Evolutionary conservation across 2,113 vertebrate species (phyloP), one percentile per base, ranked within the genome.

Genomic region (Caloenas nicobarica): DNA sequence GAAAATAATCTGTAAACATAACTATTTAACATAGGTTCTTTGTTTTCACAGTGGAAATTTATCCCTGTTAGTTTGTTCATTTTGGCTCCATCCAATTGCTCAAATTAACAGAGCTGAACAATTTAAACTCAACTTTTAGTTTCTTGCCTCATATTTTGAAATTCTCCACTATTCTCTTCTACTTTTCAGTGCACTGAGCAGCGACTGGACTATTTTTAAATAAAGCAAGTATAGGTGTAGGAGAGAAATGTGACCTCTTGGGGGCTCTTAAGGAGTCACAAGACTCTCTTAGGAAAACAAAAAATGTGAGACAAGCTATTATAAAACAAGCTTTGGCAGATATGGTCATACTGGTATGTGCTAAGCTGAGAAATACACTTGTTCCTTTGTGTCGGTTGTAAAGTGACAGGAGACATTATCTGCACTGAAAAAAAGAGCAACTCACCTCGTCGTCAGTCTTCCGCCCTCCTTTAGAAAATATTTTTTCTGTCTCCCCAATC

Each of bases 401-500:
- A 68, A n/a, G 76, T 56, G 64, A 73, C 34, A 53, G 76, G 82
- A 88, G 80, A 76, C 89, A 93, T 88, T 44, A 81, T 21, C 46
- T 68, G 65, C 54, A n/a, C 34, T 5, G 58, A 36, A 14, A 21
- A 19, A n/a, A 64, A 11, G n/a, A 69, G 17, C 16, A 28, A 26
- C 94, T 97, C 95, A 98, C 99, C 98, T 92, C 94, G 78, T 95
- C 98, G 34, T 98, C 98, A 8, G 73, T 23, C 24, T 93, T 97
- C 0, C 94, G 96, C 2, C 97, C 96, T 58, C 90, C 98, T 94
- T 96, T 99, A 95, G 98, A 97, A 97, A 98, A 99, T 24, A 98
- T 96, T 97, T 98, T 98, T 81, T 99, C 99, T 3, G 98, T 95
- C 13, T 99, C 97, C 86, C 97, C 97, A 24, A 99, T 98, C 99